Conservation (phyloP, 2,797 vertebrate species). For the Luscinia megarhynchos region DNA sequence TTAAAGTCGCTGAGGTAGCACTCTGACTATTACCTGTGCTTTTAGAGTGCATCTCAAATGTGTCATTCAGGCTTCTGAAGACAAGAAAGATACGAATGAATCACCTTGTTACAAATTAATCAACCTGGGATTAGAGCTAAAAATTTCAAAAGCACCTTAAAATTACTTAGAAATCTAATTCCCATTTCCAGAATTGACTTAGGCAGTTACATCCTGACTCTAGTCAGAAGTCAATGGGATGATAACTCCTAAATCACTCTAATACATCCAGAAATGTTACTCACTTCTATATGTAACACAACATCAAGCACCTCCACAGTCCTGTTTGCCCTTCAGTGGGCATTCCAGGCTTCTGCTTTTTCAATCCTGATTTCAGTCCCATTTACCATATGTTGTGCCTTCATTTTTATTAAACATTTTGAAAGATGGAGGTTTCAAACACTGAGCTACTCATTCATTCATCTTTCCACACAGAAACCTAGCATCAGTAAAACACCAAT, state of each 20-base stretch:
- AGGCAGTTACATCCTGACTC: slow-evolving; percentile 38
- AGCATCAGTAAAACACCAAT: slow-evolving; percentile 46
- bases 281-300: neutral
- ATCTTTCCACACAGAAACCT: slow-evolving; percentile 38
- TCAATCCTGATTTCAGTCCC: slow-evolving; percentile 34
- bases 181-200: slow-evolving; percentile 62
- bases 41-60: slow-evolving; percentile 57
- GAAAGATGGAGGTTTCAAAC: slow-evolving; percentile 59
- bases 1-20: slow-evolving; percentile 67
- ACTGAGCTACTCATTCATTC: slow-evolving; percentile 40
- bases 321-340: neutral
- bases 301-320: neutral
- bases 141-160: slow-evolving; percentile 67
- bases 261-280: slow-evolving; percentile 46
- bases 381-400: slow-evolving; percentile 47
- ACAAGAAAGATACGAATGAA: slow-evolving; percentile 48
- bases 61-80: slow-evolving; percentile 62
- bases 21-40: slow-evolving; percentile 59
- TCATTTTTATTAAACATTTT: slow-evolving; percentile 64
- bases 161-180: slow-evolving; percentile 63
- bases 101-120: slow-evolving; percentile 67
- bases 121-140: slow-evolving; percentile 48
- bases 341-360: neutral
- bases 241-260: slow-evolving; percentile 56
- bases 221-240: slow-evolving; percentile 55